phyloP scores from a whole-genome alignment of 1,140 invertebrate species.

The Plectus sambesii region DNA sequence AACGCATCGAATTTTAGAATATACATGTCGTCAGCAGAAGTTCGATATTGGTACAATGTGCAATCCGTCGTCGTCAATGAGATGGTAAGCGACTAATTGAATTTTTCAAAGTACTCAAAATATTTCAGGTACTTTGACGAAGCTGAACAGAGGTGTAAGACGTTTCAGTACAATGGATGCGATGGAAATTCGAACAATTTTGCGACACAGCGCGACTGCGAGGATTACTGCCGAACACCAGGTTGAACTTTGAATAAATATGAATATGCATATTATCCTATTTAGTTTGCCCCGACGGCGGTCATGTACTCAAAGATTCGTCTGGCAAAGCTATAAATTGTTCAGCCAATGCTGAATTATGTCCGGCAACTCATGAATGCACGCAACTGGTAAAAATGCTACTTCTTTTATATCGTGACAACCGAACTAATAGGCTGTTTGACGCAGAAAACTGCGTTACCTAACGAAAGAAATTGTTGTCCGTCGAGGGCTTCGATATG shows the following conservation, averaged over 20 bases:
- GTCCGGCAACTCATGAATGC: background rate
- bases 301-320: background rate
- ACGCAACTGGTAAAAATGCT: conserved; percentile 8
- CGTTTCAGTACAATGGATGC: conserved; percentile 26
- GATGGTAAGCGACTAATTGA: too few relatives aligned
- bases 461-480: conserved; percentile 8
- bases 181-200: conserved; percentile 26
- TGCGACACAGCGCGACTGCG: conserved; percentile 14
- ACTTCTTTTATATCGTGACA: background rate
- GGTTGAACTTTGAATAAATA: too few relatives aligned
- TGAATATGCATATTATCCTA: background rate
- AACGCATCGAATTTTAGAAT: too few relatives aligned
- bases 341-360: conserved; percentile 1
- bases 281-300: conserved; percentile 8
- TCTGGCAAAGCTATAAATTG: conserved; percentile 4
- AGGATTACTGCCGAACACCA: conserved; percentile 27
- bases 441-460: conserved; percentile 4
- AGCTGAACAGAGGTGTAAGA: conserved; percentile 12
- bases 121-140: conserved; percentile 27
- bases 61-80: conserved; percentile 11
- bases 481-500: conserved; percentile 4
- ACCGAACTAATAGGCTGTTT: background rate
- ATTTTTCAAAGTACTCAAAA: too few relatives aligned
- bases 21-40: conserved; percentile 14
- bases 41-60: conserved; percentile 15